Conservation (phyloP, 1,140 invertebrate genomes). For the Leptopilina clavipes region DNA sequence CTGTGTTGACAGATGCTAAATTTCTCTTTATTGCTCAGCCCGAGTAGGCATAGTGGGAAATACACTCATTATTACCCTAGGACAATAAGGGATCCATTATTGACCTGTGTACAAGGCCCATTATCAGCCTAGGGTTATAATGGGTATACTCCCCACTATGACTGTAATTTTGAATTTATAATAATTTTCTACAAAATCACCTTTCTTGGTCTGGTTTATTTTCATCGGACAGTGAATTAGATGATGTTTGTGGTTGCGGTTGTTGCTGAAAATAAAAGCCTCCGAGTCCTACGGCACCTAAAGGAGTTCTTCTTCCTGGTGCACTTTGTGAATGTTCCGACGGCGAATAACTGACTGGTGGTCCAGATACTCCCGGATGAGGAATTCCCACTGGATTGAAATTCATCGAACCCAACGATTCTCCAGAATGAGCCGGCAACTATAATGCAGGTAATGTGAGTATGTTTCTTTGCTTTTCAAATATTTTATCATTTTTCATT, state of each 20-base stretch:
- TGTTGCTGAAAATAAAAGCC: conserved; percentile 84
- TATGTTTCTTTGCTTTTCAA: neutral
- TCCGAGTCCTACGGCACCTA: conserved; percentile 87
- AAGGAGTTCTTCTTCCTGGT: conserved; percentile 84
- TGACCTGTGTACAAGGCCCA: too few species aligned
- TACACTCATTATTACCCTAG: too few species aligned
- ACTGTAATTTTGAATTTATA: neutral
- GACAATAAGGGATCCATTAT: too few species aligned
- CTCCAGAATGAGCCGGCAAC: conserved; percentile 59
- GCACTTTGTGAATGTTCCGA: conserved; percentile 78
- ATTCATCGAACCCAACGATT: conserved; percentile 63
- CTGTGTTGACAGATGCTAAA: too few species aligned
- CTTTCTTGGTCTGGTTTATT: conserved; percentile 82
- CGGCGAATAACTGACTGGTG: conserved; percentile 66
- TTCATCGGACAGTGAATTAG: conserved; percentile 81
- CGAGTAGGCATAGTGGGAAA: too few species aligned
- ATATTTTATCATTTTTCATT: neutral
- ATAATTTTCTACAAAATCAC: conserved; percentile 47
- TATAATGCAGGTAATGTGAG: conserved; percentile 58
- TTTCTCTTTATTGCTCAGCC: too few species aligned
- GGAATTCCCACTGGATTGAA: conserved; percentile 64
- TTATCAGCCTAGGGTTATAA: too few species aligned
- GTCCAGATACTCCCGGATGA: conserved; percentile 59
- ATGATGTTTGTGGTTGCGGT: conserved; percentile 71
- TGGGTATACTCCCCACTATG: too few species aligned